These are phyloP conservation scores for Philhelius pedissequus DNA, from an alignment of 2,888 invertebrate genomes.

Conservation along the genomic window DNA sequence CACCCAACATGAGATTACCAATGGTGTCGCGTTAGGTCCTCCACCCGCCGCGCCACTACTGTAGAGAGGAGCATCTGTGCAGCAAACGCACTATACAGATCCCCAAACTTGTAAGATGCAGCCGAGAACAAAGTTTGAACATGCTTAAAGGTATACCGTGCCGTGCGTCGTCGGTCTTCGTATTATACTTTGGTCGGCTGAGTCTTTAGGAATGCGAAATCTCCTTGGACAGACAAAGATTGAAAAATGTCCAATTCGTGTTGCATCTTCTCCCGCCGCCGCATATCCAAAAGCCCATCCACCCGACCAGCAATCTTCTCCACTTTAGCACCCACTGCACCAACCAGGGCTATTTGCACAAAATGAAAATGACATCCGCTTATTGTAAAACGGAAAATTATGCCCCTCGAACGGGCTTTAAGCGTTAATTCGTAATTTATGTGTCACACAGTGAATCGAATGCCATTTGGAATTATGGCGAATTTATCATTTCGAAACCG, in stretches of 20 bases:
- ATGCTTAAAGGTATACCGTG: slow-evolving; percentile 19
- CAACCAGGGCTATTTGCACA: slow-evolving; percentile 70
- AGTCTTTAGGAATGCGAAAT: slow-evolving; percentile 51
- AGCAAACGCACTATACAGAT: slow-evolving; percentile 41
- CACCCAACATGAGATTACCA: slow-evolving; percentile 68
- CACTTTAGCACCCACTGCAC: slow-evolving; percentile 61
- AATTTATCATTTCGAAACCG: slow-evolving; percentile 76
- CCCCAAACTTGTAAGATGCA: slow-evolving; percentile 35
- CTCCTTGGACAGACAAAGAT: slow-evolving; percentile 76
- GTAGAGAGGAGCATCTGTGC: slow-evolving; percentile 24
- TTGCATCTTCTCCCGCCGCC: slow-evolving; percentile 20
- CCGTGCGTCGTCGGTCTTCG: not conserved
- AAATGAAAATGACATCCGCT: slow-evolving; percentile 71
- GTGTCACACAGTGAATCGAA: slow-evolving; percentile 79
- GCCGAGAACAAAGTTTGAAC: slow-evolving; percentile 36
- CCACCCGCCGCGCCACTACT: not conserved
- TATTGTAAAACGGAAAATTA: slow-evolving; percentile 70
- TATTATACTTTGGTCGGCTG: not conserved
- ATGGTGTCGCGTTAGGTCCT: slow-evolving; percentile 50
- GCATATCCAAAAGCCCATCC: not conserved
- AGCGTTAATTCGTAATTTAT: slow-evolving; percentile 79
- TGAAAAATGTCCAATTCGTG: slow-evolving; percentile 77
- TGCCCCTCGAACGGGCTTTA: slow-evolving; percentile 75
- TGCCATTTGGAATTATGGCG: slow-evolving; percentile 79
- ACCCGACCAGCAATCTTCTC: slow-evolving; percentile 1